Evolutionary conservation across 2,113 vertebrate species (phyloP).

Genomic region (Pollimyrus isidori): DNA sequence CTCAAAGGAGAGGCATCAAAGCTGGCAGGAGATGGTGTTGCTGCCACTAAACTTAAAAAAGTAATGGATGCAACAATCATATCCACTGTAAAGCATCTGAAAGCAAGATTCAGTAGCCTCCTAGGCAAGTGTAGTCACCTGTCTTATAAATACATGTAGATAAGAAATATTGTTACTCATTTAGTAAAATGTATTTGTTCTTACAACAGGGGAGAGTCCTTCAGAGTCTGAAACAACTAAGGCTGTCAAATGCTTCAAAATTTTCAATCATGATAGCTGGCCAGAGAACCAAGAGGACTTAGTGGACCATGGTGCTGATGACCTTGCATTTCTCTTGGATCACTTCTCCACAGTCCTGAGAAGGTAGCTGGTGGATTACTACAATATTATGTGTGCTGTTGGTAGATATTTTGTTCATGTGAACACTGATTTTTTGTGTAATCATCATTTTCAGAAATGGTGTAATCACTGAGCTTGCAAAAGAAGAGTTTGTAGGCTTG

Average conservation of each 20-base stretch:
- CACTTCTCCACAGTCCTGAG: constrained; percentile 12
- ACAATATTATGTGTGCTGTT: neutral
- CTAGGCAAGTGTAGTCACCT: constrained; percentile 11
- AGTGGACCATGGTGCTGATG: constrained; percentile 25
- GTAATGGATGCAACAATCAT: constrained; percentile 15
- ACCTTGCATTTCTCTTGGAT: constrained; percentile 21
- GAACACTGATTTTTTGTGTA: neutral
- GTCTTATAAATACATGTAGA: neutral
- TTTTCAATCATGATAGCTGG: constrained; percentile 29
- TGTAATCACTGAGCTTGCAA: constrained; percentile 20
- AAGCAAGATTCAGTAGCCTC: constrained; percentile 22
- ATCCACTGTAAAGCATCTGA: constrained; percentile 26
- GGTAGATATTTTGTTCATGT: neutral
- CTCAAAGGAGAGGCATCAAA: constrained; percentile 15
- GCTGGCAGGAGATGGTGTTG: neutral
- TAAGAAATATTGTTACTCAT: constrained; percentile 22
- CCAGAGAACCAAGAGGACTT: constrained; percentile 22
- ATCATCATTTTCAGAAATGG: constrained; percentile 19
- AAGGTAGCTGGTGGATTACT: constrained; percentile 6
- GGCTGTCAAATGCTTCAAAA: constrained; percentile 25
- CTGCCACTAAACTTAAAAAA: neutral
- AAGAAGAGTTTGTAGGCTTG: constrained; percentile 15
- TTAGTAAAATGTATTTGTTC: constrained; percentile 19
- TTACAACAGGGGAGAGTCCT: constrained; percentile 9
- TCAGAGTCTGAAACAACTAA: constrained; percentile 17